Percentiles rank a stretch among this genome's conserved stretches.
Conservation (phyloP, 2,888 invertebrate genomes). For the Serripes groenlandicus region DNA sequence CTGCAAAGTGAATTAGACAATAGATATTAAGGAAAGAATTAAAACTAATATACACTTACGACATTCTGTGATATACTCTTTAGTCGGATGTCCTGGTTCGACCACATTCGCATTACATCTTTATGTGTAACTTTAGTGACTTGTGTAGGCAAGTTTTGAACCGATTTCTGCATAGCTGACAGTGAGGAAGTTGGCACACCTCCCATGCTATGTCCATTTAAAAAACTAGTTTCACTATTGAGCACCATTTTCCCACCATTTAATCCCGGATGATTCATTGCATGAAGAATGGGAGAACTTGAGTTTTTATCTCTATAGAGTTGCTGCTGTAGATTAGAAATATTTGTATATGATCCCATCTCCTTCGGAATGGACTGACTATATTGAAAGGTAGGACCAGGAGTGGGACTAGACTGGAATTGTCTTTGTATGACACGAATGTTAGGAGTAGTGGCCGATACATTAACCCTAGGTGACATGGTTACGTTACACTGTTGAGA, state of each 20-base stretch:
- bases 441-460: constrained; percentile 30
- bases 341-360: constrained; percentile 39
- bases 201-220: constrained; percentile 23
- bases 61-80: constrained; percentile 70
- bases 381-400: constrained; percentile 37
- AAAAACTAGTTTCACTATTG: constrained; percentile 27
- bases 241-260: constrained; percentile 66
- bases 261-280: constrained; percentile 65
- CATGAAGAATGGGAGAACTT: constrained; percentile 61
- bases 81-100: constrained; percentile 79
- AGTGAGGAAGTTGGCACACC: constrained; percentile 24
- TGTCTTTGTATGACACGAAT: constrained; percentile 65
- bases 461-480: not conserved
- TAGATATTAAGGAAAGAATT: not conserved
- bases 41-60: constrained; percentile 35
- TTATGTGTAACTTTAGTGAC: constrained; percentile 74
- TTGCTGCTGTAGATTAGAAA: constrained; percentile 48
- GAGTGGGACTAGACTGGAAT: constrained; percentile 49
- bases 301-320: constrained; percentile 48
- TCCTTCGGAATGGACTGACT: constrained; percentile 59
- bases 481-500: constrained; percentile 13
- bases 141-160: constrained; percentile 57
- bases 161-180: constrained; percentile 62
- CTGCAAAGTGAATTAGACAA: too few relatives aligned
- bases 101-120: constrained; percentile 82